Conservation (phyloP, 2,797 vertebrate genomes). For the Monodelphis domestica region DNA sequence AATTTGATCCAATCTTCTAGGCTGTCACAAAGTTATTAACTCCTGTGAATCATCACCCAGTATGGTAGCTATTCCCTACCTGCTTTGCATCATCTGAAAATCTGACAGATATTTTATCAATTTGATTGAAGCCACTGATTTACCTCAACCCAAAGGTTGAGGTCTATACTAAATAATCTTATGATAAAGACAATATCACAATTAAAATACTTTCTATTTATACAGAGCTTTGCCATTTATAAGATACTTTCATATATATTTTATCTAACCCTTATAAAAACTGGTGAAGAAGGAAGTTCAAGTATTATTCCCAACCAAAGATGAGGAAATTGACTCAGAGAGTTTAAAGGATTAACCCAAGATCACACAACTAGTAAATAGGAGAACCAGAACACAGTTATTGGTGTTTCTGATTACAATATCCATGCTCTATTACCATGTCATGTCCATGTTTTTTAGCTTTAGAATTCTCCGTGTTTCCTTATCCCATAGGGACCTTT, state of each 20-base stretch:
- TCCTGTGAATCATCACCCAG: neutral
- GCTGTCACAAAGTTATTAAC: neutral
- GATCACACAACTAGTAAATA: no score
- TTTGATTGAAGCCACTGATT: no score
- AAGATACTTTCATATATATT: neutral
- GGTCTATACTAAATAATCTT: neutral
- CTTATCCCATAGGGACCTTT: neutral
- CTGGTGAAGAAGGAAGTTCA: neutral
- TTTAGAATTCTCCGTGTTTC: neutral
- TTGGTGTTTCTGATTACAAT: neutral
- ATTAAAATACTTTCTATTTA: neutral
- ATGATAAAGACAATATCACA: neutral
- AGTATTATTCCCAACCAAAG: constrained; percentile 5
- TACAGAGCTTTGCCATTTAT: neutral
- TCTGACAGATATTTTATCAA: neutral
- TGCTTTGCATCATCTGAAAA: neutral
- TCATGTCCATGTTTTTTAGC: neutral
- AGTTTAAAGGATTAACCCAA: no score
- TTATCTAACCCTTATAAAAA: neutral
- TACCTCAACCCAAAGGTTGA: neutral
- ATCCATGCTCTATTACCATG: neutral
- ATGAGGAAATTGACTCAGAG: constrained; percentile 30
- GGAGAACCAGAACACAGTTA: neutral
- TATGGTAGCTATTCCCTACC: neutral
- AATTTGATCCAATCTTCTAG: neutral